These are phyloP conservation scores for Chrysolophus pictus DNA, from an alignment of 2,797 vertebrate species.

Conservation along the genomic window DNA sequence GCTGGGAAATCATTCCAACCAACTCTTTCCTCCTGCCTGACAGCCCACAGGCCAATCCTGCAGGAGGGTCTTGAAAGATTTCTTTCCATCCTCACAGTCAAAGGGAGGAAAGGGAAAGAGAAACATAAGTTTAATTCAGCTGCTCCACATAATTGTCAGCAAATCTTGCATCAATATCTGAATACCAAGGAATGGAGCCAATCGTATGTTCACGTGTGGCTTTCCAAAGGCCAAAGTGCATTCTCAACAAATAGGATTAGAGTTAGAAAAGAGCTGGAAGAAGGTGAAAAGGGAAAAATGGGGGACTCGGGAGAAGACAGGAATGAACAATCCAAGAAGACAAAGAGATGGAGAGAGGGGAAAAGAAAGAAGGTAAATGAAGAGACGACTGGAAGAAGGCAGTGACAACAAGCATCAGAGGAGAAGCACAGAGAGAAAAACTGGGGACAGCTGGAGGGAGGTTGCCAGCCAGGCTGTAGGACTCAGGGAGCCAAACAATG, in stretches of 20 bases:
- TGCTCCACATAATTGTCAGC: background rate
- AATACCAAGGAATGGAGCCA: background rate
- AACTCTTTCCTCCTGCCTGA: background rate
- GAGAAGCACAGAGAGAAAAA: background rate
- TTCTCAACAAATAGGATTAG: background rate
- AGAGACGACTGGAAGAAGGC: background rate
- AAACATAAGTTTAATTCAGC: background rate
- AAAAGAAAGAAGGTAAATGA: background rate
- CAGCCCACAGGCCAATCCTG: background rate
- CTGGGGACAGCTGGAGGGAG: background rate
- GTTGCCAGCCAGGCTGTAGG: conserved; percentile 1
- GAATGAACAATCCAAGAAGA: background rate
- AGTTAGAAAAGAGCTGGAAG: background rate
- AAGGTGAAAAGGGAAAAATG: background rate
- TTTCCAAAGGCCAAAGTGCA: background rate
- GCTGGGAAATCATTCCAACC: background rate
- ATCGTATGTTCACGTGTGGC: rapidly evolving
- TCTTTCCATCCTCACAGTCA: background rate
- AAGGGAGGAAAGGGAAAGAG: background rate
- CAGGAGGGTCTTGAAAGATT: background rate
- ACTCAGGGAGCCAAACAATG: conserved; percentile 42
- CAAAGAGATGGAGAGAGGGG: background rate
- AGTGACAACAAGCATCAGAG: background rate
- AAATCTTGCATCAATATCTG: background rate
- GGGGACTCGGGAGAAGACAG: background rate